phyloP scores from a whole-genome alignment of 2,888 invertebrate species.

The Caenorhabditis sp. region DNA sequence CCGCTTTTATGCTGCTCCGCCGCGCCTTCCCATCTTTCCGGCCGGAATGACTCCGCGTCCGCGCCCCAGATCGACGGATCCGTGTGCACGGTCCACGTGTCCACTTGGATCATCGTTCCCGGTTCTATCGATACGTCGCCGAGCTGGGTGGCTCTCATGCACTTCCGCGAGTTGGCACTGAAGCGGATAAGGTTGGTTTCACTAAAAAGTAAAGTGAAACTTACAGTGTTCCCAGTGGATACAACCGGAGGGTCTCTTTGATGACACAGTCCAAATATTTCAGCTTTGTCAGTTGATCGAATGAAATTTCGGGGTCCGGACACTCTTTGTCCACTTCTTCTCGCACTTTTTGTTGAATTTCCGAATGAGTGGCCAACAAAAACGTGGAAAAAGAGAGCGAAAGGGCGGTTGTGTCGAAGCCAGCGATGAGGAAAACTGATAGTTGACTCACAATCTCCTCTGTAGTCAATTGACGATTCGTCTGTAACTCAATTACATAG shows the following conservation, averaged over 20 bases:
- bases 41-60: constrained; percentile 56
- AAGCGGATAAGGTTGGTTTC: neutral
- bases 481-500: neutral
- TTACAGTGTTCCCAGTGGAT: constrained; percentile 60
- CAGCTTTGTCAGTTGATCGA: constrained; percentile 53
- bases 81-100: constrained; percentile 40
- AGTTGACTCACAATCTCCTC: constrained; percentile 76
- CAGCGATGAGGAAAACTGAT: constrained; percentile 81
- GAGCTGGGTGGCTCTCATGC: constrained; percentile 62
- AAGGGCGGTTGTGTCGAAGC: constrained; percentile 82
- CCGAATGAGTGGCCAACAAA: constrained; percentile 80
- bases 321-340: constrained; percentile 57
- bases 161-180: constrained; percentile 46
- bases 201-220: constrained; percentile 3
- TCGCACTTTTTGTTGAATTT: constrained; percentile 51
- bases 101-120: constrained; percentile 57
- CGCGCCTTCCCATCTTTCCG: constrained; percentile 48
- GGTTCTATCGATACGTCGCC: constrained; percentile 65
- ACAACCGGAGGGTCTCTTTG: constrained; percentile 62
- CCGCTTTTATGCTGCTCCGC: neutral
- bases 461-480: constrained; percentile 37
- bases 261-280: constrained; percentile 65
- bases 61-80: constrained; percentile 61
- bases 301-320: constrained; percentile 33
- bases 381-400: constrained; percentile 80